Evolutionary conservation across 2,797 vertebrate species (phyloP).

Genomic region (Pogoniulus pusillus): DNA sequence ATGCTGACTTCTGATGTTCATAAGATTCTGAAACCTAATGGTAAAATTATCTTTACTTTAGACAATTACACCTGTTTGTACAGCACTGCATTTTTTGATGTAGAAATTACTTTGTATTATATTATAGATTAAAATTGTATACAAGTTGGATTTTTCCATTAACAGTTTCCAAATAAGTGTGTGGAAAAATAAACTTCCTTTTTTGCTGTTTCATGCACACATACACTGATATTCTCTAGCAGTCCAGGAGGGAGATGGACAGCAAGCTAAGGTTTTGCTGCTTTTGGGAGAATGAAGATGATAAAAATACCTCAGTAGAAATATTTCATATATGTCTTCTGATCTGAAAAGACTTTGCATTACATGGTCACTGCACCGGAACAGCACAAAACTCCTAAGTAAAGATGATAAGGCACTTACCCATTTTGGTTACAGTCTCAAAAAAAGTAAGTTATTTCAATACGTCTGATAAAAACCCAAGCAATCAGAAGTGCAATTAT

Average conservation of each 20-base stretch:
- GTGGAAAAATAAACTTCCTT: not conserved
- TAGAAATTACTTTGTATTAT: not conserved
- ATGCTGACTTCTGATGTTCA: not conserved
- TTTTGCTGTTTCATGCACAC: not conserved
- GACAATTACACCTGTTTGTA: not conserved
- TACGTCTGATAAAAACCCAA: not conserved
- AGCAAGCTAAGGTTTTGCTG: not conserved
- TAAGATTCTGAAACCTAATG: not conserved
- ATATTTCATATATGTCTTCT: not conserved
- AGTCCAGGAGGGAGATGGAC: not conserved
- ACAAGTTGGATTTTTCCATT: not conserved
- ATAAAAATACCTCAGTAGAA: not conserved
- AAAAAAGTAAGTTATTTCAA: not conserved
- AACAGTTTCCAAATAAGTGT: not conserved
- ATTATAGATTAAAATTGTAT: not conserved
- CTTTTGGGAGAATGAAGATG: not conserved
- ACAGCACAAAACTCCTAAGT: fast-evolving
- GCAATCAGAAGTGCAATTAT: not conserved
- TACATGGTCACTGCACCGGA: not conserved
- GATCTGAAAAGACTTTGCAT: not conserved
- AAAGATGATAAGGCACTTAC: not conserved
- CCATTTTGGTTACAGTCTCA: not conserved
- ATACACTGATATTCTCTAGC: not conserved
- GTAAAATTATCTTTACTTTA: not conserved
- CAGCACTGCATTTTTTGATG: not conserved